Evolutionary conservation across 2,113 vertebrate species (phyloP), one percentile per base, ranked within the genome.

Genomic region (Shinisaurus crocodilurus): DNA sequence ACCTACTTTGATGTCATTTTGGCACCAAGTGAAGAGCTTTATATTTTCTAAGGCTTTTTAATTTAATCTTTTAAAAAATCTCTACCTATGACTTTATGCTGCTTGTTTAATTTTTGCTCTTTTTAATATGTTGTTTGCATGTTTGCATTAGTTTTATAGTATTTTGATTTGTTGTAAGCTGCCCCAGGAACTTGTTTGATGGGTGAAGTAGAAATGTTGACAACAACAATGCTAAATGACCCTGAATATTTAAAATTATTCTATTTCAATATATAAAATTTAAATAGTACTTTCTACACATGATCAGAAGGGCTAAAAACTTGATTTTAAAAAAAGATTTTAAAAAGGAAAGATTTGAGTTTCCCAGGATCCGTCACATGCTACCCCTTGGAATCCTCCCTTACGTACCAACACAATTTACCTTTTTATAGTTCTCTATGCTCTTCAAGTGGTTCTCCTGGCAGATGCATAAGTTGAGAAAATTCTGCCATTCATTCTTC

Each of bases 381-480:
- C 29, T 48, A 0, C 9, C 5, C 7, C 29, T 3, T 1, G 32
- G 65, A 15, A 2, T 57, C 29, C 0, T 0, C 48, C 6, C 1
- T 37, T 13, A 88, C 87, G 3, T 0, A 3, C 8, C 70, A 43
- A 0, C 13, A 27, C 9, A 0, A 18, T 90, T 96, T 96, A 99
- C 99, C 98, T 96, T 98, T 93, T 97, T 98, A 40, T 97, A 99
- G 6, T 96, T 98, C 93, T 99, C 98, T 92, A 99, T 96, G 0
- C 94, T 98, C 91, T 98, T 98, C 95, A 99, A 96, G 5, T 99
- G 99, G 16, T 97, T 97, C 96, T 99, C 99, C 89, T 99, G 98
- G 95, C 99, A 99, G 95, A 99, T 99, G 95, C 99, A 99, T 86
- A 99, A 97, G 83, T 99, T 99, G 90, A 99, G 97, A 93, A 99